Percentiles rank a stretch among this genome's conserved stretches.
phyloP scores from a whole-genome alignment of 2,113 vertebrate species.

The Echinops telfairi region DNA sequence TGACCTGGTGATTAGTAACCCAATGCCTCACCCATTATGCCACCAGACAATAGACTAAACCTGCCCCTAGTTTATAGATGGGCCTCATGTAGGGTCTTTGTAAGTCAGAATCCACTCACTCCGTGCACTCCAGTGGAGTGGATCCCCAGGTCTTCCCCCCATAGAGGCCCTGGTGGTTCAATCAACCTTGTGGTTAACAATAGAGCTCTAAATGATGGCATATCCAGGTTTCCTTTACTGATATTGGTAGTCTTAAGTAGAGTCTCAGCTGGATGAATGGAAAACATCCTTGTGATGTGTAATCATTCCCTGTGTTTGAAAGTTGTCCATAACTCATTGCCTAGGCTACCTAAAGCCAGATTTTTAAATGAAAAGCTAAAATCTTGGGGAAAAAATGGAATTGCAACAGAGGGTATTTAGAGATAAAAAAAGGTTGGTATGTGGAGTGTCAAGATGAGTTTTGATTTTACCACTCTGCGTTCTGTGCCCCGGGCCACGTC shows the following conservation, averaged over 20 bases:
- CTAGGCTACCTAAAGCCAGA: background rate
- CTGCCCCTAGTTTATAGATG: too few relatives aligned
- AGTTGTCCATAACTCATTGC: background rate
- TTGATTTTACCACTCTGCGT: background rate
- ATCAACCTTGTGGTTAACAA: background rate
- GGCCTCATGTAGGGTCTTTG: too few relatives aligned
- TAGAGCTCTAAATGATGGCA: background rate
- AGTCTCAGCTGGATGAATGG: background rate
- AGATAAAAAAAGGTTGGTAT: background rate
- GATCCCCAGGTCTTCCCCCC: background rate
- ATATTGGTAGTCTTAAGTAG: background rate
- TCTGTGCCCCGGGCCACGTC: background rate
- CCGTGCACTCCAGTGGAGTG: too few relatives aligned
- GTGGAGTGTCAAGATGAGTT: background rate
- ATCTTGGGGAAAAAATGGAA: background rate
- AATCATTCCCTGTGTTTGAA: background rate
- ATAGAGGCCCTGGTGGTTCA: background rate
- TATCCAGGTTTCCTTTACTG: background rate
- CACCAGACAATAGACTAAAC: too few relatives aligned
- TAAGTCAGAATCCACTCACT: too few relatives aligned
- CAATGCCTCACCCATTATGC: too few relatives aligned
- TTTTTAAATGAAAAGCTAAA: slow-evolving; percentile 28
- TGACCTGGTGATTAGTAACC: too few relatives aligned
- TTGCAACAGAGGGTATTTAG: background rate
- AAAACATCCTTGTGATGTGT: background rate